Evolutionary conservation across 1,140 invertebrate genomes (phyloP), one percentile per base, ranked within the genome.

Genomic region (Neodiprion pinetum): DNA sequence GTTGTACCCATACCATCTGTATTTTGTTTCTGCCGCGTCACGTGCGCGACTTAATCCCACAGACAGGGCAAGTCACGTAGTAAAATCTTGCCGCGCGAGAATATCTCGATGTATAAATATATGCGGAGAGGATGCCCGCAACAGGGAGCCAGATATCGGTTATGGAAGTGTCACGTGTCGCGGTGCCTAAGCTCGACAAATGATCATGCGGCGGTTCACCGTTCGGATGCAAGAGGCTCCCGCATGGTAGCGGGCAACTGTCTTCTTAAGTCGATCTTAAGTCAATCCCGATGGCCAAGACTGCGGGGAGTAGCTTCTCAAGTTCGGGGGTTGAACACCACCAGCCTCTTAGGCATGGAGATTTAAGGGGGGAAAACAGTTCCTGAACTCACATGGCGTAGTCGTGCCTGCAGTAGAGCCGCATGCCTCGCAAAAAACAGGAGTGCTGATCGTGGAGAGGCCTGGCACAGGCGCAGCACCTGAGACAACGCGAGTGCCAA

Each of bases 401-500:
- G 73, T 89, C 88, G 78, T 88, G 87, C 40, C 83, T 82, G 77
- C 88, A 89, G 74, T 89, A 89, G 21, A 88, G 78, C 75, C 84
- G 78, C 82, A 84, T 87, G 73, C 87, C 85, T 14, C 86, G 82
- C 47, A 88, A 81, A 75, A 88, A 89, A 72, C 88, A 89, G 7
- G 87, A 87, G 53, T 86, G 87, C 75, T 89, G 86, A 76, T 89
- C 88, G 73, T 88, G 85, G 68, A 89, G 77, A 17, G 87, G 84
- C 68, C 84, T 80, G 4, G 83, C 82, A 76, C 88, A 89, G 47
- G 85, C 83, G 75, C 83, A 88, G 75, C 88, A 89, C 80, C 84
- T 88, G 14, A 89, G 78, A 77, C 88, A 88, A 75, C 85, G 85
- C 21, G 87, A 87, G 73, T 89, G 88, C 87, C 87, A 89, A 49